Base-by-base conservation (phyloP, 2,797 vertebrate genomes). In the Dendrocincla tyrannina region DNA sequence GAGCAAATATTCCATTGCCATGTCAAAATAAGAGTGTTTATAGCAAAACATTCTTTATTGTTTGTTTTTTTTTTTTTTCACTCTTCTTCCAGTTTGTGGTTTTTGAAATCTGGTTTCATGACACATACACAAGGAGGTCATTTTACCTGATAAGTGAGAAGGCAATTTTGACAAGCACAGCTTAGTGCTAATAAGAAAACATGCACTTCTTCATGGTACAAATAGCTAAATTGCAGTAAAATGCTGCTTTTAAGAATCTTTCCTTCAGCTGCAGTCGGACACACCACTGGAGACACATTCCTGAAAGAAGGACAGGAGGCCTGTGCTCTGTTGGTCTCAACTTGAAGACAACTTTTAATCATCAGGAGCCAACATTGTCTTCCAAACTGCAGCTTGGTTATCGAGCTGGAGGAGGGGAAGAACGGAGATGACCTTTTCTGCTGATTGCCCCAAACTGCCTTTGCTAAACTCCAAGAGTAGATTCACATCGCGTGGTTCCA, bases 261-360 rank as follows among this genome's bases (percentile, higher is more conserved):
- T 7, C 39, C 41, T n/a, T 81, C 10, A 30, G 66, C 58, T 75
- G 49, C 60, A 60, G 22, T 33, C 41, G 11, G 7, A n/a, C 10
- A 2, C 11, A 11, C 11, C 52, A 22, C 0, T n/a, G 20, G 18
- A 39, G 53, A 17, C 50, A 32, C 0, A 0, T 60, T 59, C 32
- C 69, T 41, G 8, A 20, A 30, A 66, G 64, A 74, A 13, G 25
- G 8, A 8, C 7, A 10, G 17, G 22, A 69, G 32, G 22, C 0
- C 2, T 32, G 9, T 27, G 8, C 67, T 75, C 44, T 52, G 28
- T 24, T n/a, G 6, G 68, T 25, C 62, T 28, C 39, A 33, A 22
- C 28, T 19, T 9, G 16, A 35, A 53, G 15, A 5, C 53, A 75
- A 50, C 42, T 25, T 27, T 19, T 18, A 35, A 25, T 74, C 50